Evolutionary conservation across 1,140 invertebrate genomes (phyloP), one percentile per base, ranked within the genome.

Genomic region (Scaptomyza hsui): DNA sequence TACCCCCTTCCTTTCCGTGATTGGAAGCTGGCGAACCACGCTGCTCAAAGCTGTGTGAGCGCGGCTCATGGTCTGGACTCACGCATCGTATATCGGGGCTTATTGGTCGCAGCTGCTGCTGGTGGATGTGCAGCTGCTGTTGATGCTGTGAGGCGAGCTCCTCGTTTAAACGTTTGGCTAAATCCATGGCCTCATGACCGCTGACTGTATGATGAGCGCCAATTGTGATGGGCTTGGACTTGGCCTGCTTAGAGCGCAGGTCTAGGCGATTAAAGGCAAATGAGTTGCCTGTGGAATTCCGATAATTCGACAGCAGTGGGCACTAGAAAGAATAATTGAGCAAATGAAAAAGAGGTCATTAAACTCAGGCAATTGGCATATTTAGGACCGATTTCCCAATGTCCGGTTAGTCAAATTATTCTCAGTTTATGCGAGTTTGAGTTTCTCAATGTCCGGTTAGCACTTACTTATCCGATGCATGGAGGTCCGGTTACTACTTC

Each of bases 111-210:
- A 85, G 32, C 32, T 85, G 77, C 21, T 70, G 71, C 6, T 60
- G 62, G 10, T 67, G 67, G 18, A 15, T 18, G 10, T 61, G 62
- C 0, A 69, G 55, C 24, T 78, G 74, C 5, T 73, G 63, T 3
- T 89, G 85, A 24, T 90, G 88, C 85, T 94, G 94, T 53, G 94
- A 92, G 13, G 94, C 94, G 19, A 96, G 91, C 89, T 96, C 95
- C 69, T 94, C 95, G 39, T 93, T 95, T 16, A 96, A 92, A 29
- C 95, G 93, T 65, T 95, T 95, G 16, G 95, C 95, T 81, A 96
- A 92, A 64, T 95, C 93, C 51, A 94, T 94, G n/a, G 95, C 95
- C 92, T 96, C 95, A 71, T 96, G 95, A 0, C 95, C 95, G 62
- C 94, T 94, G 13, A 96, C 95, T 12, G 95, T 96, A 90, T 95